Evolutionary conservation across 2,113 vertebrate species (phyloP).

Genomic region (Epinephelus fuscoguttatus): DNA sequence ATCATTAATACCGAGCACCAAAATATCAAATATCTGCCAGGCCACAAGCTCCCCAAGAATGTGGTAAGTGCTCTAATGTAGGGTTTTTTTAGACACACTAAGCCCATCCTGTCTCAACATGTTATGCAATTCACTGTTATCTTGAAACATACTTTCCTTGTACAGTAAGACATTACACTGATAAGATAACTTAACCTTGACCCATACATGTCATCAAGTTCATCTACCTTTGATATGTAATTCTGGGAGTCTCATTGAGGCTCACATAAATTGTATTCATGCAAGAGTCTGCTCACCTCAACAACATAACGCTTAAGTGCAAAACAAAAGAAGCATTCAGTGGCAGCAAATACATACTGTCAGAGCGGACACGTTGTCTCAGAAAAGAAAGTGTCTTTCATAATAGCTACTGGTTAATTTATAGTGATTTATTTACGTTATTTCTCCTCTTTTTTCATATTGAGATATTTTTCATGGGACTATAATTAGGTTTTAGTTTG

Average conservation of each 20-base stretch:
- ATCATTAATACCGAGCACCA: slow-evolving; percentile 90
- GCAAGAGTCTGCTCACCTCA: neutral
- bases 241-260: neutral
- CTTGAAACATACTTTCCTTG: neutral
- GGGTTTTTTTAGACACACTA: too few species aligned
- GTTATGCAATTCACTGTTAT: neutral
- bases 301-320: neutral
- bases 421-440: neutral
- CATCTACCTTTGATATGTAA: neutral
- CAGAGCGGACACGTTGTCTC: neutral
- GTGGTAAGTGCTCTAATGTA: slow-evolving; percentile 79
- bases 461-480: too few species aligned
- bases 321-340: neutral
- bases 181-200: slow-evolving; percentile 22
- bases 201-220: neutral
- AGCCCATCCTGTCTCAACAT: neutral
- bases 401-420: neutral
- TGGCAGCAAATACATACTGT: neutral
- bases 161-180: neutral
- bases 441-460: too few species aligned
- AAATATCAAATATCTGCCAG: slow-evolving; percentile 89
- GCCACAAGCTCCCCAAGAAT: slow-evolving; percentile 87
- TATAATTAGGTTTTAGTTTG: too few species aligned
- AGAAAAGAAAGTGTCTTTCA: neutral
- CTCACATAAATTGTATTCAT: neutral